These are phyloP conservation scores for Eudemis profundana DNA, from an alignment of 2,888 invertebrate species.

Conservation along the genomic window DNA sequence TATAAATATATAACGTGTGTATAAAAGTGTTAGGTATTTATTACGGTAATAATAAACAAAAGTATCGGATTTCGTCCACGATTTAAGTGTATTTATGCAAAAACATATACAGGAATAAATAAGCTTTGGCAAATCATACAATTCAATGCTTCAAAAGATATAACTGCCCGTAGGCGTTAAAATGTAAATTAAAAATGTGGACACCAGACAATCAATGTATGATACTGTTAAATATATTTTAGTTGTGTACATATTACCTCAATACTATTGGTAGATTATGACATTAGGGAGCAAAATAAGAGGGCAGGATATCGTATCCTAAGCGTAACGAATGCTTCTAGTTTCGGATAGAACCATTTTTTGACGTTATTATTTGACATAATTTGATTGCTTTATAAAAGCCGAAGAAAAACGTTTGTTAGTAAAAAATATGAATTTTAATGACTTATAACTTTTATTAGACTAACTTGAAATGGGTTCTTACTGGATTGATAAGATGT, in stretches of 20 bases:
- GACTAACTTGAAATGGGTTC: too few species aligned
- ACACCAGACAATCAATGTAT: slow-evolving; percentile 35
- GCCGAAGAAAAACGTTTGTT: too few species aligned
- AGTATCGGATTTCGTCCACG: slow-evolving; percentile 80
- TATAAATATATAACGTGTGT: slow-evolving; percentile 48
- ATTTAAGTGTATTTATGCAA: slow-evolving; percentile 52
- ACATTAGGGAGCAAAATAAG: slow-evolving; percentile 20
- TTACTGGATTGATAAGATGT: too few species aligned
- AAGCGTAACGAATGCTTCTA: background rate
- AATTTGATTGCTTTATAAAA: too few species aligned
- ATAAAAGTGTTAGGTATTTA: slow-evolving; percentile 9
- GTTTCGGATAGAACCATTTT: background rate
- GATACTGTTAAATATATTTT: slow-evolving; percentile 9
- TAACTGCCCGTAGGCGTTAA: slow-evolving; percentile 20
- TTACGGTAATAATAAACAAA: slow-evolving; percentile 49
- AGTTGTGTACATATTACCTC: background rate
- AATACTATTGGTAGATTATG: slow-evolving; percentile 3
- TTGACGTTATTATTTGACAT: too few species aligned
- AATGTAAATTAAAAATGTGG: slow-evolving; percentile 26
- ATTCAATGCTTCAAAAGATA: slow-evolving; percentile 25
- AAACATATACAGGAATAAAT: slow-evolving; percentile 32
- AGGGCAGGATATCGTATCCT: background rate
- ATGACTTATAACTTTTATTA: too few species aligned
- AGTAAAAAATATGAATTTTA: too few species aligned
- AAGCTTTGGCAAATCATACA: slow-evolving; percentile 14